Evolutionary conservation across 2,797 vertebrate genomes (phyloP).

Genomic region (Ctenopoma multispine): DNA sequence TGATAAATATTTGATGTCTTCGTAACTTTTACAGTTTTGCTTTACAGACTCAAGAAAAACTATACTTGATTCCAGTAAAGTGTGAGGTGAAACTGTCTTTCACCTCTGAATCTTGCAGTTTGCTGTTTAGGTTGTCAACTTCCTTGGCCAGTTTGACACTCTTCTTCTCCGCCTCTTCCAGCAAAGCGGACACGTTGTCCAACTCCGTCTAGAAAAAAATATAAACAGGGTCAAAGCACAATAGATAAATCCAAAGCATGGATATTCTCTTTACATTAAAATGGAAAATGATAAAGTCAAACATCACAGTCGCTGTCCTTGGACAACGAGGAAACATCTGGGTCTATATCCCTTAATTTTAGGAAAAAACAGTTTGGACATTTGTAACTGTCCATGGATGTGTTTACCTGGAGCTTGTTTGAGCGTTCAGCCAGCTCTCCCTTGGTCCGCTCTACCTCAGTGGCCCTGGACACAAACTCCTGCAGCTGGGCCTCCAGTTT

Average conservation of each 20-base stretch:
- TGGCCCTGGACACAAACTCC: slow-evolving; percentile 89
- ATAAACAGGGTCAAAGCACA: slow-evolving; percentile 4
- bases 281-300: background rate
- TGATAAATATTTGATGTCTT: background rate
- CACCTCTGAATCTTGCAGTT: slow-evolving; percentile 96
- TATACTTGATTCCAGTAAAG: too few relatives aligned
- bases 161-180: slow-evolving; percentile 97
- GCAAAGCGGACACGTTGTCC: slow-evolving; percentile 90
- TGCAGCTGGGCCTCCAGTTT: slow-evolving; percentile 94
- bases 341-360: background rate
- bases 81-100: background rate
- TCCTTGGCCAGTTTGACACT: slow-evolving; percentile 95
- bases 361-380: background rate
- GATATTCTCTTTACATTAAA: background rate
- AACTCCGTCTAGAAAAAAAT: slow-evolving; percentile 88
- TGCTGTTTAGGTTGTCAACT: slow-evolving; percentile 91
- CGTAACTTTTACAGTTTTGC: too few relatives aligned
- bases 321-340: background rate
- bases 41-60: background rate
- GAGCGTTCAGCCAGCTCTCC: slow-evolving; percentile 90
- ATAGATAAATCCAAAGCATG: background rate
- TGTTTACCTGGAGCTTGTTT: slow-evolving; percentile 89
- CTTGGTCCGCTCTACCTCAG: slow-evolving; percentile 89
- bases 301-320: background rate
- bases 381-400: background rate